Conservation (phyloP, 2,888 invertebrate genomes). For the Eulithis testata region DNA sequence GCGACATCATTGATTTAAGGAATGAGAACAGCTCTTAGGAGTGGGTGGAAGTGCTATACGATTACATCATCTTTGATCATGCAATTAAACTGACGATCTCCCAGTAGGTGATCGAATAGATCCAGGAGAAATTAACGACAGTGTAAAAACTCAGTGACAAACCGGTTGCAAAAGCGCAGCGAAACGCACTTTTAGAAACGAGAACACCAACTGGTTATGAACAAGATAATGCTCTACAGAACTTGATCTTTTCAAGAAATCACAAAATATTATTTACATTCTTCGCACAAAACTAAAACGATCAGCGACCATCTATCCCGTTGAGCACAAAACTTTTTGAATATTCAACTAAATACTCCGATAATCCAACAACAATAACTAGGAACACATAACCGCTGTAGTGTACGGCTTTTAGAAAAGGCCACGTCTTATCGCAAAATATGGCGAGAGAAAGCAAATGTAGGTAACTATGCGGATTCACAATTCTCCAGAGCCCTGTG, state of each 20-base stretch:
- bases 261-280: constrained; percentile 10
- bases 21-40: neutral
- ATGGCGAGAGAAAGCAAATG: constrained; percentile 90
- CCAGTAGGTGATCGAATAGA: neutral
- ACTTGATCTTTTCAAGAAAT: constrained; percentile 11
- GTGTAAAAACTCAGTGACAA: neutral
- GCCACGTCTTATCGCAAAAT: constrained; percentile 93
- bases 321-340: constrained; percentile 57
- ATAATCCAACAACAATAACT: constrained; percentile 86
- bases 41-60: constrained; percentile 4
- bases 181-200: constrained; percentile 11
- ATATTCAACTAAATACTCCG: constrained; percentile 87
- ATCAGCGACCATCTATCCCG: constrained; percentile 52
- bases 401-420: constrained; percentile 88
- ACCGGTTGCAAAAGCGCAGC: neutral
- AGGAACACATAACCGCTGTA: constrained; percentile 89
- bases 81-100: constrained; percentile 4
- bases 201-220: constrained; percentile 25
- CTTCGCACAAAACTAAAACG: constrained; percentile 6
- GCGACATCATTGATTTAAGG: too few species aligned
- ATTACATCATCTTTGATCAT: constrained; percentile 17
- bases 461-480: constrained; percentile 91
- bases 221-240: constrained; percentile 3
- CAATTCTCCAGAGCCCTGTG: constrained; percentile 90
- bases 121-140: neutral